Evolutionary conservation across 2,797 vertebrate species (phyloP).

Genomic region (Anabacerthia variegaticeps): DNA sequence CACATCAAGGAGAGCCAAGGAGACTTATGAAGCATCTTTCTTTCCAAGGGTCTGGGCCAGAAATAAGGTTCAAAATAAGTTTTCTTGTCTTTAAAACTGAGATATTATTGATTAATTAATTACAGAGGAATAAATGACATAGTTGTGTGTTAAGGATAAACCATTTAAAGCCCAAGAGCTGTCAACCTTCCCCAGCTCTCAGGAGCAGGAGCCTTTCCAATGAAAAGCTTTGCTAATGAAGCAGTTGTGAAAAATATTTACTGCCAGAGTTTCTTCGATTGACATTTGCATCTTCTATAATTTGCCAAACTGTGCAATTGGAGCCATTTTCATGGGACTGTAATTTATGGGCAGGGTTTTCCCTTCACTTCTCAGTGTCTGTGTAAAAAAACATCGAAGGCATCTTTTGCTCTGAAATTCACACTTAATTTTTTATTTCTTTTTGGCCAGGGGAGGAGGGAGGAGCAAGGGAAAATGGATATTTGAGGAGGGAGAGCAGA

Average conservation of each 20-base stretch:
- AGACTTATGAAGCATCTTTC: neutral
- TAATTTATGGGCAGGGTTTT: neutral
- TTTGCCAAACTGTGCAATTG: slow-evolving; percentile 13
- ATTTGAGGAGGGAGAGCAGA: slow-evolving; percentile 27
- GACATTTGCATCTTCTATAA: slow-evolving; percentile 16
- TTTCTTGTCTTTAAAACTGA: neutral
- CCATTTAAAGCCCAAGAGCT: neutral
- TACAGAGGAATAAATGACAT: neutral
- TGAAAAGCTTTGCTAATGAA: neutral
- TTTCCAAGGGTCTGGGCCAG: neutral
- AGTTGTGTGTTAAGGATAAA: neutral
- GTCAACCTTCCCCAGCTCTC: neutral
- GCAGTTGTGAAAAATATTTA: slow-evolving; percentile 51
- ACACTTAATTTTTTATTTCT: slow-evolving; percentile 64
- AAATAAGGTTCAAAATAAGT: neutral
- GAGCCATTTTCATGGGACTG: neutral
- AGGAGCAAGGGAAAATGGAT: slow-evolving; percentile 33
- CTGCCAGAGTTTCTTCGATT: neutral
- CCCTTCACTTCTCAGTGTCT: neutral
- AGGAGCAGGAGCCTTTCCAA: neutral
- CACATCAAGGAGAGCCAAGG: neutral
- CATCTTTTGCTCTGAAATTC: slow-evolving; percentile 46
- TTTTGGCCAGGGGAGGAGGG: slow-evolving; percentile 22
- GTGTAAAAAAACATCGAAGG: neutral
- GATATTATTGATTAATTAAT: slow-evolving; percentile 23